A percentile compares a stretch with the other conserved stretches of the same genome.
Evolutionary conservation across 2,113 vertebrate genomes (phyloP).

Genomic region (Pitta sordida): DNA sequence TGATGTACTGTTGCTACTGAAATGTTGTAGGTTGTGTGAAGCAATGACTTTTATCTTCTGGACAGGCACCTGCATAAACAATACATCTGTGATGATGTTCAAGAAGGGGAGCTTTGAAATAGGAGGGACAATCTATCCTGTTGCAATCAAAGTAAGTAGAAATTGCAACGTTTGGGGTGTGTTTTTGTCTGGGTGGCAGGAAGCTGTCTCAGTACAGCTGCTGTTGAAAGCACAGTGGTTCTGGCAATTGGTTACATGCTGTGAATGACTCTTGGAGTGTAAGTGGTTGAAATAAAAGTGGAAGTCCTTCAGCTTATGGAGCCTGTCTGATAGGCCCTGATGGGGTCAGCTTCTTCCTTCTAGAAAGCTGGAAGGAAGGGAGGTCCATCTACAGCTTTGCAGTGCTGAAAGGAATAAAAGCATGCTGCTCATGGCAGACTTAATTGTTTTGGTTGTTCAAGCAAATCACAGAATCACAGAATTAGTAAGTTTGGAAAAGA

Average conservation of each 20-base stretch:
- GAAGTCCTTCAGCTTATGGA: not conserved
- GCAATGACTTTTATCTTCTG: not conserved
- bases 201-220: not conserved
- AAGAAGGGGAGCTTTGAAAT: conserved; percentile 98
- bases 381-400: not conserved
- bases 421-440: not conserved
- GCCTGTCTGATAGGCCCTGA: not conserved
- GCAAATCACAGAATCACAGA: no score
- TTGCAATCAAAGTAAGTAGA: conserved; percentile 91
- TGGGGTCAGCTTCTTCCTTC: not conserved
- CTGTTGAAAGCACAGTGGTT: not conserved
- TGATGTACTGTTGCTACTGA: not conserved
- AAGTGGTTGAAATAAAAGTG: not conserved
- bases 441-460: not conserved
- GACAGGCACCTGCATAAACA: conserved; percentile 95
- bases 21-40: not conserved
- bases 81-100: conserved; percentile 99
- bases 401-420: not conserved
- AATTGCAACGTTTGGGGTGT: not conserved
- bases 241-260: not conserved
- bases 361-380: not conserved
- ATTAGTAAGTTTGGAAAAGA: no score
- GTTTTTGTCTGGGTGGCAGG: not conserved
- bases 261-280: not conserved
- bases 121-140: conserved; percentile 90